Evolutionary conservation across 2,113 vertebrate genomes (phyloP), one percentile per base, ranked within the genome.

Genomic region (Seriola rivoliana): DNA sequence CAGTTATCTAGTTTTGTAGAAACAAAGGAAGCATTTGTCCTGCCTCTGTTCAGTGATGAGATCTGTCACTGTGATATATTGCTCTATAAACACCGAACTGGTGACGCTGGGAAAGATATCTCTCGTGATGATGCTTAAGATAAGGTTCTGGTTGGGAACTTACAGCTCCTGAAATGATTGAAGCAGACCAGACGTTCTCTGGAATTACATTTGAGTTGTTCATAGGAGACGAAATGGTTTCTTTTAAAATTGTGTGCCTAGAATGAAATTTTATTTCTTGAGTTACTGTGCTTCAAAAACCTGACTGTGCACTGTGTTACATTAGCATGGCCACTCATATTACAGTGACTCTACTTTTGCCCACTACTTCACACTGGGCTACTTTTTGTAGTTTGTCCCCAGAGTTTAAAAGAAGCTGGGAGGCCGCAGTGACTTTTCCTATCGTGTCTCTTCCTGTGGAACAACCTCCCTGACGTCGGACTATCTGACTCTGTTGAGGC

Each of bases 61-160:
- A 84, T 72, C 81, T 88, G 84, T 80, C 89, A 85, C 67, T 62
- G 64, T 90, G 86, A 90, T 88, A 46, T 54, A 88, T 90, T 73
- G 75, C 78, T 74, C 67, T 73, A 76, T 82, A 78, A 68, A 71
- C 69, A 74, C 34, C 12, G 65, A 68, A 78, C 46, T 78, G 74
- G 58, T 70, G 54, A 78, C 7, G 59, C 60, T 64, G 69, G 25
- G 32, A 68, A 71, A 42, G 32, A 75, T 69, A 25, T 66, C 29
- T 54, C 62, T 73, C 21, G 10, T 29, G 71, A 73, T 77, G 75
- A 69, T 57, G 54, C 40, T 4, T 3, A 21, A 36, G 66, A 78
- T 71, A 75, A 58, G 44, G 34, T 64, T 73, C 29, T 66, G 66
- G 5, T 38, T 23, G 42, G 54, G 25, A 70, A 72, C 16, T 46